Base-by-base conservation (phyloP, 2,888 invertebrate genomes). In the Athripsodes cinereus region DNA sequence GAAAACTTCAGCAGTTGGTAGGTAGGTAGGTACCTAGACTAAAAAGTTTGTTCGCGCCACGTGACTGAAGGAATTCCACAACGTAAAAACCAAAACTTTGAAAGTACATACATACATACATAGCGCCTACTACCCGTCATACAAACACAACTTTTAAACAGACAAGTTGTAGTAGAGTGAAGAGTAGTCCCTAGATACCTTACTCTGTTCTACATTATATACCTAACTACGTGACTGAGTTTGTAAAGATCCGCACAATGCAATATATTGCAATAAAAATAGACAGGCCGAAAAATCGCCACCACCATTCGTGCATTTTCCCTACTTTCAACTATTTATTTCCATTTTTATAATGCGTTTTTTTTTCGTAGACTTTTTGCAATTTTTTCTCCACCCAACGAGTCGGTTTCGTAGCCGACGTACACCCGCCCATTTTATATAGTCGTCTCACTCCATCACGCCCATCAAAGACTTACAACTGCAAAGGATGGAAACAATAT, bases 371-470 rank as follows among this genome's bases (percentile, higher is more conserved):
- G 51, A 52, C 63, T 61, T 61, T 61, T 61, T 61, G 59, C 57
- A 55, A 59, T 54, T 63, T 63, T 57, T 63, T 59, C 63, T 59
- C 63, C 63, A 55, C 62, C 63, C 60, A 63, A 51, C 59, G 31
- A 53, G 51, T 22, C 51, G 26, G 56, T 53, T 58, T 60, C 50
- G 58, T 56, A 40, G 51, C 48, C 50, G 46, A 2, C 35, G 10
- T 20, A 52, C 52, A 22, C 11, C 53, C 63, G 61, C 63, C 63
- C 63, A 57, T 55, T 55, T 13, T 21, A 69, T 74, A 68, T 59
- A 68, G 68, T 66, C 67, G 70, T 77, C 74, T 72, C 77, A 68
- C 74, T 53, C 69, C 73, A 71, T 76, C 74, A 74, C 76, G 74
- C 26, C 26, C 26, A 26, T 26, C 26, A 10, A 26, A 3, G 10